Evolutionary conservation across 2,113 vertebrate genomes (phyloP).

Genomic region (Psephotus haematonotus): DNA sequence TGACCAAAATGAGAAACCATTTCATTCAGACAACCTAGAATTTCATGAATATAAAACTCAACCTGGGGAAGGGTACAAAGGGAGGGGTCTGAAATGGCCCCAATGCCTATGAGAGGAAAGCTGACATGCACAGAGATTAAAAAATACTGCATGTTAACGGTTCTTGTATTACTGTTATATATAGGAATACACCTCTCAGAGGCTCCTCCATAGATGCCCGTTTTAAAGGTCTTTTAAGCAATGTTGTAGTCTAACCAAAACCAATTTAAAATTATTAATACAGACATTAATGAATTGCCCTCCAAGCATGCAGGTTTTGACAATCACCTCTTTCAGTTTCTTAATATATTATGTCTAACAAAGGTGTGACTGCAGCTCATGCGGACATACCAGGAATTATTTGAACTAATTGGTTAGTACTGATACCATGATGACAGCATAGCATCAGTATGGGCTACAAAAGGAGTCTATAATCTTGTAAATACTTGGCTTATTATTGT

Average conservation of each 20-base stretch:
- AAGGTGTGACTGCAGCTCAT: slow-evolving; percentile 20
- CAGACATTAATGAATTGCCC: not conserved
- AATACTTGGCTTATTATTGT: not conserved
- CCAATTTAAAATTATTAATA: not conserved
- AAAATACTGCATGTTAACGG: slow-evolving; percentile 23
- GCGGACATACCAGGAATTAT: not conserved
- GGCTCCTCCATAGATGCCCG: not conserved
- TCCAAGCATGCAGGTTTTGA: not conserved
- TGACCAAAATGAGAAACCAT: slow-evolving; percentile 60
- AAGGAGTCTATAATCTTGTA: not conserved
- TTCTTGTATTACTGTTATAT: not conserved
- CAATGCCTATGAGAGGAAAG: slow-evolving; percentile 67
- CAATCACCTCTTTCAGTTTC: not conserved
- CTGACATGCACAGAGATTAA: slow-evolving; percentile 31
- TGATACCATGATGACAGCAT: not conserved
- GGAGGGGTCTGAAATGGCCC: slow-evolving; percentile 78
- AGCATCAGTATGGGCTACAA: not conserved
- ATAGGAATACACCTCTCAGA: not conserved
- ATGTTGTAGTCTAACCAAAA: not conserved
- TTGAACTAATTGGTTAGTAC: not conserved
- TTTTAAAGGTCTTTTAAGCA: slow-evolving; percentile 4
- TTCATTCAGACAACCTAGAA: slow-evolving; percentile 18
- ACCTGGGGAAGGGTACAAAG: slow-evolving; percentile 61
- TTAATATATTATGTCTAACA: not conserved
- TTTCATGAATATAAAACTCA: not conserved